Base-by-base conservation (phyloP, 1,140 invertebrate species). In the Drosophila jambulina region DNA sequence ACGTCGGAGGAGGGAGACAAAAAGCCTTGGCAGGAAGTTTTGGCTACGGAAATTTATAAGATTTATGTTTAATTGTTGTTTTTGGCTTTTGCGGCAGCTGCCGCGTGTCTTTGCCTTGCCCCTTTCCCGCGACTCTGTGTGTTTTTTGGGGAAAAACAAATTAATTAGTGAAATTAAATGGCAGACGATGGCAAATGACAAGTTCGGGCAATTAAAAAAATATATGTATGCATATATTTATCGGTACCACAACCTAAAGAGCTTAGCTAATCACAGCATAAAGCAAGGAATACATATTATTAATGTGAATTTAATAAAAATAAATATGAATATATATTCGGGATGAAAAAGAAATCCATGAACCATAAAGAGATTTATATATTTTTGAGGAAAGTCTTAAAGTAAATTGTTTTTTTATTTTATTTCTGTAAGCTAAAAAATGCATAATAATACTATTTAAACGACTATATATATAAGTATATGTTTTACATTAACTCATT, bases 61-160 rank as follows among this genome's bases (percentile, higher is more conserved):
- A 88, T 88, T 88, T 88, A 88, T 88, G 85, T 90, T 88, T 88
- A 88, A 88, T 88, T 90, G 84, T 88, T 88, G 85, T 90, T 88
- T 84, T 88, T 88, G 85, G 84, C 72, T 88, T 88, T 78, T 88
- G 84, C 84, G 84, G 84, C 84, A 88, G 77, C 84, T 88, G 85
- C 80, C 84, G 69, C 69, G 62, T 79, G 77, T 83, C 65, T 56
- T 53, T 71, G 54, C 29, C 51, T 34, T 34, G 74, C 57, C 32
- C 56, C n/a, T 19, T 40, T 13, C 54, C 58, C 40, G 13, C 53
- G 46, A n/a, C 45, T 54, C 25, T 59, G 21, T 62, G n/a, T 57
- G 38, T 63, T 57, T 56, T 65, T 62, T 42, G 19, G 36, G 42
- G 34, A 49, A 74, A 87, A 87, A 87, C 84, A 88, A 87, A 87